These are phyloP conservation scores for Gambusia affinis DNA, from an alignment of 2,113 vertebrate genomes.

Conservation along the genomic window DNA sequence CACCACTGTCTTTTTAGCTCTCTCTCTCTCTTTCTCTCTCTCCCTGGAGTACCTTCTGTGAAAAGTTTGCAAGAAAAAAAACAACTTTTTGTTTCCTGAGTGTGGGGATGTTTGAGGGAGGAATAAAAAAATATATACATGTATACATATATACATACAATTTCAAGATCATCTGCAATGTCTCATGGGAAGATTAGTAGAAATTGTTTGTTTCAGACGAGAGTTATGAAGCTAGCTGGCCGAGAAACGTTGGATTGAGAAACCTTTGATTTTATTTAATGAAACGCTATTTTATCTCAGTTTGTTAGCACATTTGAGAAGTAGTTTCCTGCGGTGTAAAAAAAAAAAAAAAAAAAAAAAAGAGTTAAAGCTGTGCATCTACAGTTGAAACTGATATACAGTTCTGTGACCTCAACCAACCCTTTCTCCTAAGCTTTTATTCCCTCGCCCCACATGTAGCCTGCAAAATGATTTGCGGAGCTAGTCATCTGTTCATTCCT, in stretches of 20 bases:
- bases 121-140: not conserved
- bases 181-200: slow-evolving; percentile 22
- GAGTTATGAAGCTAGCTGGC: slow-evolving; percentile 7
- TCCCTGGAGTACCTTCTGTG: slow-evolving; percentile 59
- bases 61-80: slow-evolving; percentile 53
- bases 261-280: not conserved
- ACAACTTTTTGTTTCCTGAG: slow-evolving; percentile 45
- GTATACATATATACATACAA: not conserved
- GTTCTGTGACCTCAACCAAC: not conserved
- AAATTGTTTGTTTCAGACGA: slow-evolving; percentile 11
- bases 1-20: slow-evolving; percentile 53
- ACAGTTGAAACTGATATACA: not conserved
- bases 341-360: not conserved
- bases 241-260: not conserved
- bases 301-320: not conserved
- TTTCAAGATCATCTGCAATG: slow-evolving; percentile 30
- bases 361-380: not conserved
- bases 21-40: slow-evolving; percentile 40
- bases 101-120: slow-evolving; percentile 13
- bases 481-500: slow-evolving; percentile 54
- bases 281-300: too few species aligned
- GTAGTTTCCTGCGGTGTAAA: not conserved
- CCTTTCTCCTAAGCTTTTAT: slow-evolving; percentile 13
- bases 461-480: slow-evolving; percentile 40
- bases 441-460: slow-evolving; percentile 3